Conservation (phyloP, 2,113 vertebrate genomes). For the Plotosus lineatus region DNA sequence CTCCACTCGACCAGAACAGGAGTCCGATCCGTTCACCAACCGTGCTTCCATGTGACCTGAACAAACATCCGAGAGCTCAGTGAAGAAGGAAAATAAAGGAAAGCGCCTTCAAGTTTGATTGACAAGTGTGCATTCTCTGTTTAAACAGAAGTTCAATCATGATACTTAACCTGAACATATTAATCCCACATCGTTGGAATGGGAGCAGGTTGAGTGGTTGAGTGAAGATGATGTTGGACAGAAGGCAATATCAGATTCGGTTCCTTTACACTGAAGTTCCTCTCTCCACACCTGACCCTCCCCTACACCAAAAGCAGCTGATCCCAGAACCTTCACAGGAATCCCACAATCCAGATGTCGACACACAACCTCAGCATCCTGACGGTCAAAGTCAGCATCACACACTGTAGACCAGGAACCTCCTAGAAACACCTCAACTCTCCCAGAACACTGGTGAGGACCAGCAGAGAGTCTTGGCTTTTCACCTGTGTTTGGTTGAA, state of each 20-base stretch:
- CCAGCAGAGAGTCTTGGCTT: background rate
- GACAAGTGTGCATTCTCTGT: background rate
- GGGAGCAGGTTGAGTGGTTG: conserved; percentile 20
- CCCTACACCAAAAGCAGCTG: background rate
- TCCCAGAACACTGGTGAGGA: conserved; percentile 29
- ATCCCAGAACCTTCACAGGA: background rate
- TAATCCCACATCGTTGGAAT: conserved; percentile 34
- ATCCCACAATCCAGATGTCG: too few relatives aligned
- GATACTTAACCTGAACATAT: conserved; percentile 35
- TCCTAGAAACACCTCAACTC: conserved; percentile 23
- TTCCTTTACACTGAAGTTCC: conserved; percentile 41
- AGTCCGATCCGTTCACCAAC: conserved; percentile 8
- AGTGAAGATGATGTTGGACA: conserved; percentile 14
- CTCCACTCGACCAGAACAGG: conserved; percentile 48
- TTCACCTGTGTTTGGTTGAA: background rate
- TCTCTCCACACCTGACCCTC: conserved; percentile 35
- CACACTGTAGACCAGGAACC: background rate
- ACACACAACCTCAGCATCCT: too few relatives aligned
- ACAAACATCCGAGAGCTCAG: background rate
- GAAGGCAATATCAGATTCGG: conserved; percentile 3
- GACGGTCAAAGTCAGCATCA: too few relatives aligned
- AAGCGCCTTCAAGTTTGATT: background rate
- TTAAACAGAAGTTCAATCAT: background rate
- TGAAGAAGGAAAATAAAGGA: background rate
- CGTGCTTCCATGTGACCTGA: conserved; percentile 12